phyloP scores from a whole-genome alignment of 2,113 vertebrate species.

The Cyphomyrus discorhynchus region DNA sequence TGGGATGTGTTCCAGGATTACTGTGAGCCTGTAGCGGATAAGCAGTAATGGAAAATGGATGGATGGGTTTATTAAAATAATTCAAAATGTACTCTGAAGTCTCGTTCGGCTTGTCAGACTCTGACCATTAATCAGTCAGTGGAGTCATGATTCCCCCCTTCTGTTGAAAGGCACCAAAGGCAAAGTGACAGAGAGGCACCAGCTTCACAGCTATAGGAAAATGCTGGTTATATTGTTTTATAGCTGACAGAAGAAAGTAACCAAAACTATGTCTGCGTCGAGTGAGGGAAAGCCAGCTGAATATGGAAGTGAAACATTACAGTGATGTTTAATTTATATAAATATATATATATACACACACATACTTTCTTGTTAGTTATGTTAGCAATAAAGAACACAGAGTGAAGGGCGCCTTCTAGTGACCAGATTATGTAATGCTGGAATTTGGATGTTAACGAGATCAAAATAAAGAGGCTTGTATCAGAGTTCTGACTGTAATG shows the following conservation, averaged over 20 bases:
- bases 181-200: not conserved
- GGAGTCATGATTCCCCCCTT: not conserved
- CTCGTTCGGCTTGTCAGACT: not conserved
- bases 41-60: not conserved
- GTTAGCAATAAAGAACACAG: conserved; percentile 19
- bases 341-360: not conserved
- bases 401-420: conserved; percentile 52
- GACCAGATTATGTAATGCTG: conserved; percentile 14
- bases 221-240: not conserved
- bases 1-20: not conserved
- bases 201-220: not conserved
- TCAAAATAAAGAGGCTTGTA: not conserved
- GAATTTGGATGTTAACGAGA: not conserved
- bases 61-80: not conserved
- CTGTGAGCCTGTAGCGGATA: not conserved
- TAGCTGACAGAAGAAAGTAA: not conserved
- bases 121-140: not conserved
- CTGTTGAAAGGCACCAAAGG: not conserved
- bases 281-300: not conserved
- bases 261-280: not conserved
- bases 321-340: not conserved
- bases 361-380: not conserved
- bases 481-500: not conserved
- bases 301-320: not conserved
- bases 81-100: not conserved